These are phyloP conservation scores for Nephila pilipes DNA, from an alignment of 1,140 invertebrate species.

Conservation along the genomic window DNA sequence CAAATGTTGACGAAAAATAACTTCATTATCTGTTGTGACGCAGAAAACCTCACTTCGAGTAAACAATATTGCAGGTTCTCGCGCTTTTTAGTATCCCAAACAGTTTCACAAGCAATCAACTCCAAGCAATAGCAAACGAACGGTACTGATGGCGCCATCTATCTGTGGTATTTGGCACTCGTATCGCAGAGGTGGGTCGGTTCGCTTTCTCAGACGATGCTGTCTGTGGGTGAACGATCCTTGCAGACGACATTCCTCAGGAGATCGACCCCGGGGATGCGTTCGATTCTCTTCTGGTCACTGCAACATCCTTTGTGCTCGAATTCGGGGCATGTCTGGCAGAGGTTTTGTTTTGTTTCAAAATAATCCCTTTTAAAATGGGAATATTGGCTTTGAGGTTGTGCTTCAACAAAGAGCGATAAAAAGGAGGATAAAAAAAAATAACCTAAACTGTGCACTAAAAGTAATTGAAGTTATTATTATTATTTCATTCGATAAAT, in stretches of 20 bases:
- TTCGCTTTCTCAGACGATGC: background rate
- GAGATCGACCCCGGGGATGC: conserved; percentile 17
- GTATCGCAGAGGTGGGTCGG: background rate
- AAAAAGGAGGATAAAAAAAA: too few species aligned
- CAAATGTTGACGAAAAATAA: background rate
- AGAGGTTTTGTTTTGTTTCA: too few species aligned
- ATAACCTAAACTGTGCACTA: too few species aligned
- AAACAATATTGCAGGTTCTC: background rate
- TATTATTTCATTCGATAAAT: too few species aligned
- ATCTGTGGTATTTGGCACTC: background rate
- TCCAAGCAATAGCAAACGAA: background rate
- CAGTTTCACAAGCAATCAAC: background rate
- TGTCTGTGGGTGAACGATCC: conserved; percentile 33
- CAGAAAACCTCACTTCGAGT: background rate
- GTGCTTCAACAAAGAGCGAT: too few species aligned
- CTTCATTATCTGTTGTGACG: background rate
- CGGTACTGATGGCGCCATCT: background rate
- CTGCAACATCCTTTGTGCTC: background rate
- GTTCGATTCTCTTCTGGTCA: background rate
- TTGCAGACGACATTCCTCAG: conserved; percentile 7
- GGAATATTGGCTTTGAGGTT: too few species aligned
- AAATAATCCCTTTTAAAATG: too few species aligned
- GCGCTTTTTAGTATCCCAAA: too few species aligned
- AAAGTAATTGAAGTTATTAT: too few species aligned
- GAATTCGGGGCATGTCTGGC: too few species aligned